Percentiles rank a stretch among this genome's conserved stretches.
Conservation (phyloP, 2,888 invertebrate species). For the Galerucella pusilla region DNA sequence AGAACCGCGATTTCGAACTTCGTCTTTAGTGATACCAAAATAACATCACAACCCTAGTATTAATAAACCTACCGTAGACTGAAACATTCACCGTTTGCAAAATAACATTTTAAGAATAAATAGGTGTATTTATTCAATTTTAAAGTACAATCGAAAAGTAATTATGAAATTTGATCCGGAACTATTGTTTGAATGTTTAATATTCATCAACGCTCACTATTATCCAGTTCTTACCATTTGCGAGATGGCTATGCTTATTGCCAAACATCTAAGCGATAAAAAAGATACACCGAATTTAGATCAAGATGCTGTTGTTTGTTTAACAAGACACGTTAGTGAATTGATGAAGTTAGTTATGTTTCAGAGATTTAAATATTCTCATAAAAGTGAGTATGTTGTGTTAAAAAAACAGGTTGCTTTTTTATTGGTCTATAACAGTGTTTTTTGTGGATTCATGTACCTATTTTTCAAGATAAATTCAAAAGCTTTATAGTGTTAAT, state of each 20-base stretch:
- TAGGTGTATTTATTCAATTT: neutral
- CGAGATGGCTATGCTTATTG: conserved; percentile 48
- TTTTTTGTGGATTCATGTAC: neutral
- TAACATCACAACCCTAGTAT: neutral
- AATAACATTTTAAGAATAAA: neutral
- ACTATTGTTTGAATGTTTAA: conserved; percentile 51
- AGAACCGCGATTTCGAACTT: neutral
- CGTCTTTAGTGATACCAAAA: neutral
- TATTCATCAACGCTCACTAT: conserved; percentile 51
- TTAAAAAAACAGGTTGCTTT: neutral
- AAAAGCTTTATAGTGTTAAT: neutral
- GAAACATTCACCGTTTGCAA: neutral
- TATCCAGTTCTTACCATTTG: conserved; percentile 47
- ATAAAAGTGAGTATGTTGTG: conserved; percentile 47
- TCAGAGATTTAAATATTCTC: conserved; percentile 47
- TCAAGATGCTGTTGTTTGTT: conserved; percentile 48
- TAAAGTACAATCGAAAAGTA: neutral
- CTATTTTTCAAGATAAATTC: neutral
- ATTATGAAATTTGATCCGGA: conserved; percentile 49
- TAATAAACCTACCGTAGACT: neutral
- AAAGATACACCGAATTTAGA: conserved; percentile 49
- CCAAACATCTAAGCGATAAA: conserved; percentile 47
- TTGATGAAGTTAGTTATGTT: conserved; percentile 48
- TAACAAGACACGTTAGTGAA: conserved; percentile 47
- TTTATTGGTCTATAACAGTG: neutral